Evolutionary conservation across 2,888 invertebrate genomes (phyloP), one percentile per base, ranked within the genome.

Genomic region (Yponomeuta malinellus): DNA sequence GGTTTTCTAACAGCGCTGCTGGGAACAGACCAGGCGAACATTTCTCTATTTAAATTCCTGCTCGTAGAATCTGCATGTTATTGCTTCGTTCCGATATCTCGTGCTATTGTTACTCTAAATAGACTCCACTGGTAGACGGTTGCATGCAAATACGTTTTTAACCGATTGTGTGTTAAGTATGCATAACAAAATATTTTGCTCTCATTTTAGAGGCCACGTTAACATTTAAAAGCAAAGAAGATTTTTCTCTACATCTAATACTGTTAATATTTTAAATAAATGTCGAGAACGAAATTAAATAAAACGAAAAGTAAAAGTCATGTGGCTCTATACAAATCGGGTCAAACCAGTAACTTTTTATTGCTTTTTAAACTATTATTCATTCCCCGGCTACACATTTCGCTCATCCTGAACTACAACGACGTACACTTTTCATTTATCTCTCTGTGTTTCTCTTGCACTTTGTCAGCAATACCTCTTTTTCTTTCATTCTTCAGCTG

Each of bases 21-120:
- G 65, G 29, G 29, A 65, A 33, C 10, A 31, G 33, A 65, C 65
- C 37, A 68, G 48, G 15, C 68, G 68, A 48, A 33, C n/a, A 72
- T 66, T 71, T 69, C 69, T 71, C 65, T 71, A 72, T 72, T 72
- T 72, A 72, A 72, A 72, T 72, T 69, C 63, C 52, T 59, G 37
- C 66, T 66, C 71, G 69, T 71, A 69, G 71, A 67, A 72, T 72
- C 72, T 72, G 59, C 72, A 72, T 72, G 71, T 72, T 72, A 72
- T 72, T 72, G 72, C 69, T 52, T 63, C 48, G 31, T 64, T 66
- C 12, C 70, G 48, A 72, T 70, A 70, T 70, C 70, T 72, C 10
- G n/a, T 15, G 37, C 65, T 12, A 29, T 48, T 70, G 65, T 70
- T 65, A 66, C 64, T 70, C 43, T 43, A 70, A 70, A 52, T 52